Conservation (phyloP, 2,113 vertebrate species). For the Ardeotis arabs region DNA sequence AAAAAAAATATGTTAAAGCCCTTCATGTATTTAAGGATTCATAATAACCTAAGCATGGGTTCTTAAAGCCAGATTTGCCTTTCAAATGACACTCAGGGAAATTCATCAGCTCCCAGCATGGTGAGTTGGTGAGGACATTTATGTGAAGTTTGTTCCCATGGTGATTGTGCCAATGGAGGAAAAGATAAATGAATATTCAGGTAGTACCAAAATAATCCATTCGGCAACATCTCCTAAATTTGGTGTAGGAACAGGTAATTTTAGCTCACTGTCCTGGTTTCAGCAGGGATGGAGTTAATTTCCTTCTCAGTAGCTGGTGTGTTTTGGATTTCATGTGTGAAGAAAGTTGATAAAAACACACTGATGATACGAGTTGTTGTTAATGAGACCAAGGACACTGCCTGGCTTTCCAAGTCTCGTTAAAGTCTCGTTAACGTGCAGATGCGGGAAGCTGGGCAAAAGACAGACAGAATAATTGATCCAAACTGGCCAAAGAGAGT, state of each 20-base stretch:
- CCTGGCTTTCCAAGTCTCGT: no score
- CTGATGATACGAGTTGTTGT: no score
- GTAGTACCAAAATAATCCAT: neutral
- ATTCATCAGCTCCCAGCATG: neutral
- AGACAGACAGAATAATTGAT: no score
- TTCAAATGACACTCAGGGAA: neutral
- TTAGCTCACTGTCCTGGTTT: neutral
- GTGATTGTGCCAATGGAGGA: neutral
- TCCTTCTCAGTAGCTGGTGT: no score
- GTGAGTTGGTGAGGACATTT: neutral
- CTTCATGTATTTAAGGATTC: neutral
- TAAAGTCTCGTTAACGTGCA: no score
- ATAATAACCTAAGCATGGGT: neutral
- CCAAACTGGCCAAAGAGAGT: no score
- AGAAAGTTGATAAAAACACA: no score
- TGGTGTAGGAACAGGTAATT: neutral
- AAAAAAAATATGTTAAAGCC: neutral
- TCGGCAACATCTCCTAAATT: neutral
- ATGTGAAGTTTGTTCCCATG: neutral
- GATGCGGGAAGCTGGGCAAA: no score
- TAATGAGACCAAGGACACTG: no score
- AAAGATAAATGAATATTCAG: neutral
- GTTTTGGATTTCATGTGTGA: no score
- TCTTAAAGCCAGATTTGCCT: neutral
- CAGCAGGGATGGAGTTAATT: no score